A percentile compares a stretch with the other conserved stretches of the same genome.
phyloP scores from a whole-genome alignment of 2,888 invertebrate species.

The Drosophila subquinaria region DNA sequence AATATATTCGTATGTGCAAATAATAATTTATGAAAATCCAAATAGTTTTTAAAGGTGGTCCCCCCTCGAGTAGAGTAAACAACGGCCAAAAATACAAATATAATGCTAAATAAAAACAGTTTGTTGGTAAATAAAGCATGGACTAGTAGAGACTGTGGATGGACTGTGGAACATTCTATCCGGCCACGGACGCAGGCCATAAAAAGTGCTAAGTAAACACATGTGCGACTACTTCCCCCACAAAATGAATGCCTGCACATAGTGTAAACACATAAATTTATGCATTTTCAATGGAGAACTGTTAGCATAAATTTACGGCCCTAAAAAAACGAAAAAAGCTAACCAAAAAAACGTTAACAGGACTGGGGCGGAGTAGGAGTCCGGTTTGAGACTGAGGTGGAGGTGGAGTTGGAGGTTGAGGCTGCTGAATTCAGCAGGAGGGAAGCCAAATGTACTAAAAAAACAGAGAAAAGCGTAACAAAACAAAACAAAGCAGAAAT shows the following conservation, averaged over 20 bases:
- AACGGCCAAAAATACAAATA: slow-evolving; percentile 53
- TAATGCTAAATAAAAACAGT: slow-evolving; percentile 70
- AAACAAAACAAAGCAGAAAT: slow-evolving; percentile 73
- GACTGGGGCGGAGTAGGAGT: slow-evolving; percentile 15
- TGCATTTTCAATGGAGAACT: slow-evolving; percentile 81
- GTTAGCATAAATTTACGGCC: slow-evolving; percentile 80
- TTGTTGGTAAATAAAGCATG: slow-evolving; percentile 69
- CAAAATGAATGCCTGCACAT: slow-evolving; percentile 73
- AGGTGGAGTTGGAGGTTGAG: slow-evolving; percentile 41
- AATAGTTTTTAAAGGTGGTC: slow-evolving; percentile 49
- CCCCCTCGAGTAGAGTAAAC: slow-evolving; percentile 24
- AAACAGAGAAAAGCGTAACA: slow-evolving; percentile 47
- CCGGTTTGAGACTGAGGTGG: slow-evolving; percentile 25
- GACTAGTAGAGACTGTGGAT: slow-evolving; percentile 13
- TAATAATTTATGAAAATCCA: slow-evolving; percentile 76
- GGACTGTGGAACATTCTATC: slow-evolving; percentile 26
- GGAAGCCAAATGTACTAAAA: slow-evolving; percentile 31
- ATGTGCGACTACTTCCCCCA: slow-evolving; percentile 52
- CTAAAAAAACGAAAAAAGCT: slow-evolving; percentile 34
- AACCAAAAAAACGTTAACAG: slow-evolving; percentile 18
- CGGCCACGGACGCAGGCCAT: slow-evolving; percentile 56
- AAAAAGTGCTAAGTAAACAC: slow-evolving; percentile 80
- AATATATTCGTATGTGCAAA: slow-evolving; percentile 38
- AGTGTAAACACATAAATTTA: slow-evolving; percentile 81
- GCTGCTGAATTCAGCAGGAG: slow-evolving; percentile 44